These are phyloP conservation scores for Chauna torquata DNA, from an alignment of 2,113 vertebrate genomes.

Conservation along the genomic window DNA sequence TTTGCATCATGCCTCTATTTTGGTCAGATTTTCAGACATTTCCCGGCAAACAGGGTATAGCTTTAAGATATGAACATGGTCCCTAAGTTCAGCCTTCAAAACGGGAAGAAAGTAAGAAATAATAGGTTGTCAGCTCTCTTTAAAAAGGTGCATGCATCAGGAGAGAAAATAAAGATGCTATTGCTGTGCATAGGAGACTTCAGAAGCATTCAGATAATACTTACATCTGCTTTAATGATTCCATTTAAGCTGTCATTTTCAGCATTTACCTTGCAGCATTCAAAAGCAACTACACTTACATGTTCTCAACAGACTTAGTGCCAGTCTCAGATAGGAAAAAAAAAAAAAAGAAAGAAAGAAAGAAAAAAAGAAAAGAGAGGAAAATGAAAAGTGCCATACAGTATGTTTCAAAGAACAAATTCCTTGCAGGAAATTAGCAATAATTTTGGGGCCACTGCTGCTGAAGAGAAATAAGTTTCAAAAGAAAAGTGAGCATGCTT, in stretches of 20 bases:
- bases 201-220: slow-evolving; percentile 76
- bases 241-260: slow-evolving; percentile 82
- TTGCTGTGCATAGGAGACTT: slow-evolving; percentile 66
- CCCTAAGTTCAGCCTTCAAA: slow-evolving; percentile 52
- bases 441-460: slow-evolving; percentile 54
- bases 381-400: slow-evolving; percentile 41
- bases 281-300: slow-evolving; percentile 74
- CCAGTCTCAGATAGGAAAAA: slow-evolving; percentile 19
- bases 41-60: slow-evolving; percentile 57
- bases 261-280: slow-evolving; percentile 77
- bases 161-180: slow-evolving; percentile 72
- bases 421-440: slow-evolving; percentile 72
- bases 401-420: slow-evolving; percentile 69
- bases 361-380: not conserved
- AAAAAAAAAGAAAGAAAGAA: not conserved
- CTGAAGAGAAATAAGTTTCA: slow-evolving; percentile 65
- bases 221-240: slow-evolving; percentile 78
- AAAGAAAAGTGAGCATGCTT: slow-evolving; percentile 17
- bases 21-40: slow-evolving; percentile 37
- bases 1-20: slow-evolving; percentile 3
- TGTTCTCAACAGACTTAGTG: slow-evolving; percentile 61
- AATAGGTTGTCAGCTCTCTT: slow-evolving; percentile 74
- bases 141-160: slow-evolving; percentile 65
- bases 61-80: slow-evolving; percentile 51
- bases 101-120: slow-evolving; percentile 71